phyloP scores from a whole-genome alignment of 1,140 invertebrate genomes.

The Papilio glaucus region DNA sequence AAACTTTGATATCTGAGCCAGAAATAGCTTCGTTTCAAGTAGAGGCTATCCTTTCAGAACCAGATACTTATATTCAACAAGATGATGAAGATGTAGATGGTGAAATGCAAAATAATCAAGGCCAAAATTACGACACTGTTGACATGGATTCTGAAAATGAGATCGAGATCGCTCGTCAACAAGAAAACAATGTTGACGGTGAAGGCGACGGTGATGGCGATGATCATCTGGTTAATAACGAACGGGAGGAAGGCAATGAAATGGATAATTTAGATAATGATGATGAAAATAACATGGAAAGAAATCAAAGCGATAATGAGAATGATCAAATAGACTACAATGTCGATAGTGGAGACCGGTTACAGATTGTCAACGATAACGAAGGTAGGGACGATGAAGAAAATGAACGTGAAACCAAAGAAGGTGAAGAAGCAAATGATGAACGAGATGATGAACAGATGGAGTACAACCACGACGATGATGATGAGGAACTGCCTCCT shows the following conservation, averaged over 20 bases:
- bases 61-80: slow-evolving; percentile 65
- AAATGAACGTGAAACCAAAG: slow-evolving; percentile 39
- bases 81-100: slow-evolving; percentile 63
- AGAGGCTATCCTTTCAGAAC: slow-evolving; percentile 78
- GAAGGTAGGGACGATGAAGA: slow-evolving; percentile 46
- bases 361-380: slow-evolving; percentile 44
- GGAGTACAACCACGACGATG: slow-evolving; percentile 54
- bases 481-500: slow-evolving; percentile 68
- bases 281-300: slow-evolving; percentile 59
- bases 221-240: slow-evolving; percentile 51
- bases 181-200: slow-evolving; percentile 49
- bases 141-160: slow-evolving; percentile 79
- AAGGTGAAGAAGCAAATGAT: slow-evolving; percentile 45
- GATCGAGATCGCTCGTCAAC: slow-evolving; percentile 74
- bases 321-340: slow-evolving; percentile 57
- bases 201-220: slow-evolving; percentile 29
- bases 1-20: slow-evolving; percentile 80
- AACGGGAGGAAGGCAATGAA: slow-evolving; percentile 38
- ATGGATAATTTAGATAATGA: slow-evolving; percentile 42
- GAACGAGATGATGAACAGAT: slow-evolving; percentile 50
- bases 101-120: slow-evolving; percentile 62
- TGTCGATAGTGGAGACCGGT: slow-evolving; percentile 54
- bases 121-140: slow-evolving; percentile 73
- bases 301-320: slow-evolving; percentile 57
- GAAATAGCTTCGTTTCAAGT: slow-evolving; percentile 81